Conservation (phyloP, 2,888 invertebrate genomes). For the Drosophila mimetica region DNA sequence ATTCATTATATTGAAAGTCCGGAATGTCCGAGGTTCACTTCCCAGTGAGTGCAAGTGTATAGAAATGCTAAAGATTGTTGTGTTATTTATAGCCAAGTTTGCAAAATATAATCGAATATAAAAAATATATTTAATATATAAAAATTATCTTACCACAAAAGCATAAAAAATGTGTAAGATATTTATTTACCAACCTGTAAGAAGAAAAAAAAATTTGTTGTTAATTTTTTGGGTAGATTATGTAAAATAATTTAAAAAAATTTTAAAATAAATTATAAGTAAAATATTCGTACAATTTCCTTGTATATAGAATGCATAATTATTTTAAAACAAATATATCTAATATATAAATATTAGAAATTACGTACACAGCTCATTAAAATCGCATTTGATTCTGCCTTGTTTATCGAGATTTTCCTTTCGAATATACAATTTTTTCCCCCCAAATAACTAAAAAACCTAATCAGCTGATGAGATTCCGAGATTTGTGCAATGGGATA, state of each 20-base stretch:
- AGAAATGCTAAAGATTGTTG: too few relatives aligned
- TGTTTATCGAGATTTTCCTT: constrained; percentile 7
- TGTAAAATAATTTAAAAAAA: not conserved
- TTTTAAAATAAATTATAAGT: not conserved
- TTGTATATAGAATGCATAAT: too few relatives aligned
- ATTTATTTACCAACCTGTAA: constrained; percentile 14
- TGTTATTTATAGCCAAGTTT: too few relatives aligned
- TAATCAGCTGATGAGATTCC: constrained; percentile 28
- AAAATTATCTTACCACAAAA: constrained; percentile 6
- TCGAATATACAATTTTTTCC: not conserved
- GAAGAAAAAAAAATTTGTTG: not conserved
- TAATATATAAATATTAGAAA: not conserved
- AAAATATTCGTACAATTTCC: too few relatives aligned
- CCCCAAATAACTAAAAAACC: constrained; percentile 19
- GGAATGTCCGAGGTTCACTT: too few relatives aligned
- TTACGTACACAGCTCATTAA: constrained; percentile 9
- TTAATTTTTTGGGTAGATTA: not conserved
- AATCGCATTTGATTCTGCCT: constrained; percentile 8
- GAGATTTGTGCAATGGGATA: constrained; percentile 25
- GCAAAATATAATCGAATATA: too few relatives aligned
- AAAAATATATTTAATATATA: too few relatives aligned
- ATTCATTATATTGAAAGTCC: too few relatives aligned
- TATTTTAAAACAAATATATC: not conserved
- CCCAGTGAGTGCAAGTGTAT: too few relatives aligned
- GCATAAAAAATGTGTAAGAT: not conserved